phyloP scores from a whole-genome alignment of 2,888 invertebrate genomes.

The Thereva nobilitata region DNA sequence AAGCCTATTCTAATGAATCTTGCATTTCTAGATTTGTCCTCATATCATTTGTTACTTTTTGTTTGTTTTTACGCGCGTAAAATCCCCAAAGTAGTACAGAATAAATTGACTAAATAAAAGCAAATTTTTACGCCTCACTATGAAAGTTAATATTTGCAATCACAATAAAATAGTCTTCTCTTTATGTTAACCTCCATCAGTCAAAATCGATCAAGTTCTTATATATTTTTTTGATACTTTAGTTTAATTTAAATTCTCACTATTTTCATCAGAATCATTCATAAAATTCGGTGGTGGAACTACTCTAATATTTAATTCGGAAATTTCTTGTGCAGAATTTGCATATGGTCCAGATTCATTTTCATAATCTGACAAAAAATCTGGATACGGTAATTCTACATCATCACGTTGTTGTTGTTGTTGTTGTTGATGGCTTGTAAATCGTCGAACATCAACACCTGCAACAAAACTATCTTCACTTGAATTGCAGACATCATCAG shows the following conservation, averaged over 20 bases:
- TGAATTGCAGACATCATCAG: conserved; percentile 57
- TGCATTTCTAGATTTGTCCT: too few species aligned
- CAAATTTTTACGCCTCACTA: too few species aligned
- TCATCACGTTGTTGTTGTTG: conserved; percentile 50
- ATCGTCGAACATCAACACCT: conserved; percentile 45
- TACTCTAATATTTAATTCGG: conserved; percentile 76
- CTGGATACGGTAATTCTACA: conserved; percentile 61
- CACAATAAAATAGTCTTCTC: too few species aligned
- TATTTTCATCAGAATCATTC: conserved; percentile 70
- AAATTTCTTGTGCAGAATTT: conserved; percentile 68
- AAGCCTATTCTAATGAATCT: too few species aligned
- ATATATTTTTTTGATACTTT: conserved; percentile 6
- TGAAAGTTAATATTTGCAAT: too few species aligned
- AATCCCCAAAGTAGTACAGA: too few species aligned
- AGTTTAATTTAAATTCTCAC: conserved; percentile 49
- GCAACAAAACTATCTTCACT: conserved; percentile 55
- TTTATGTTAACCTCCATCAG: not conserved
- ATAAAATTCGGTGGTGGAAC: conserved; percentile 78
- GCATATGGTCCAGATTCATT: conserved; percentile 59
- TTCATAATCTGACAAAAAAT: conserved; percentile 60
- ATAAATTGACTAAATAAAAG: too few species aligned
- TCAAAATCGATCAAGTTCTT: not conserved
- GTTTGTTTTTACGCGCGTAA: too few species aligned
- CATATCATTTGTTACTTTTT: too few species aligned
- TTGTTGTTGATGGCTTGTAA: conserved; percentile 14